These are phyloP conservation scores for Nephrotoma appendiculata DNA, from an alignment of 2,888 invertebrate species.

Conservation along the genomic window DNA sequence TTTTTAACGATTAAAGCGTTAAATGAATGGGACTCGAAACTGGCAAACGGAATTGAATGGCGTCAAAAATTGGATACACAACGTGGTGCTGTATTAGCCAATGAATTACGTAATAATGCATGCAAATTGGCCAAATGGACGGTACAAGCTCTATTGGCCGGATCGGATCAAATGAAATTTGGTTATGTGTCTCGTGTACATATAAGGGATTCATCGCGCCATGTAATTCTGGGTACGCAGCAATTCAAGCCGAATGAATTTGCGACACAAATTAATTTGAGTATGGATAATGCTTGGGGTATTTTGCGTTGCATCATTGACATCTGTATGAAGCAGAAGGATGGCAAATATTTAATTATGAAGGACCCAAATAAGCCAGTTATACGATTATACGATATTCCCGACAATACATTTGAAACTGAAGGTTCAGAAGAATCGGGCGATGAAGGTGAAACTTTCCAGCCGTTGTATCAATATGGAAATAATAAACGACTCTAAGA, in stretches of 20 bases:
- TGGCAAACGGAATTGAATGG: conserved; percentile 96
- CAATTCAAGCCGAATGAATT: conserved; percentile 98
- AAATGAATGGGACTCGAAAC: conserved; percentile 97
- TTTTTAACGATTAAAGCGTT: conserved; percentile 92
- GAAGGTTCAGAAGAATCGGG: conserved; percentile 66
- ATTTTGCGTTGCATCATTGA: conserved; percentile 94
- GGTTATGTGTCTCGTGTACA: conserved; percentile 96
- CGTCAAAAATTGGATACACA: conserved; percentile 94
- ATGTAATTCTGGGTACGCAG: conserved; percentile 92
- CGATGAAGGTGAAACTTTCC: conserved; percentile 32
- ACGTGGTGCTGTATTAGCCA: conserved; percentile 94
- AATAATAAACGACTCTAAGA: conserved; percentile 5
- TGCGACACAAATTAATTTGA: conserved; percentile 95
- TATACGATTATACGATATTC: conserved; percentile 94
- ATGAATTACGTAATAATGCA: conserved; percentile 97
- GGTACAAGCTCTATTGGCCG: conserved; percentile 83
- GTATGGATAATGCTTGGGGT: conserved; percentile 99
- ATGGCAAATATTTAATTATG: conserved; percentile 94
- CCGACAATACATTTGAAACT: conserved; percentile 96
- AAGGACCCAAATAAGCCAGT: conserved; percentile 98
- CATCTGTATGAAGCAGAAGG: conserved; percentile 91
- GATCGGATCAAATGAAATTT: conserved; percentile 95
- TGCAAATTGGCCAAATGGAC: conserved; percentile 99
- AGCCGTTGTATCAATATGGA: conserved; percentile 26
- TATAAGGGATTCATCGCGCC: conserved; percentile 87